Evolutionary conservation across 2,113 vertebrate species (phyloP), one percentile per base, ranked within the genome.

Genomic region (Narcine bancroftii): DNA sequence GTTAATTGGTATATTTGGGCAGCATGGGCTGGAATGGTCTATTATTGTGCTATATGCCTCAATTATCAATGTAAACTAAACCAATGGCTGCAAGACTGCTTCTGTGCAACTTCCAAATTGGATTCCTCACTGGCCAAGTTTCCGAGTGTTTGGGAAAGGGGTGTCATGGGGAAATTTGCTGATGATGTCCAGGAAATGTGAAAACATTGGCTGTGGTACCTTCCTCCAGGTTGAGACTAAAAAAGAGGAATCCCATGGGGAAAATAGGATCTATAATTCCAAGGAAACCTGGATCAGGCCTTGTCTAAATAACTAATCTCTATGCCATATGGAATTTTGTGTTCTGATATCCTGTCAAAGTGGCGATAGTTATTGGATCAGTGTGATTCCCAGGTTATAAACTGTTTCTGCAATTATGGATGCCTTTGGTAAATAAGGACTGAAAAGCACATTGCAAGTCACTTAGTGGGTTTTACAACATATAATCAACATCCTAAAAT

Each of bases 371-470:
- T 2, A 45, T 15, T 29, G 42, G 15, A 19, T 21, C 5, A n/a
- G 50, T 60, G 6, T 60, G 26, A 29, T 29, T 81, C 3, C 1
- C 29, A 85, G 53, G 15, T n/a, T 87, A 63, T 24, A 50, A 72
- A 92, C 93, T 94, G 91, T 4, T 75, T 93, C 87, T 92, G 73
- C 76, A 72, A 76, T 87, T 77, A 65, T 87, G 69, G 93, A 94
- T n/a, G 92, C 94, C 91, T 93, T 42, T 79, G 92, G 92, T 92
- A 65, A 93, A 89, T 93, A 50, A 77, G 85, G 1, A 73, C 87
- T 93, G 93, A 91, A 83, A 93, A 92, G 92, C 92, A 93, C 93
- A 69, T 87, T 56, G 50, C n/a, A 2, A 17, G 15, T 85, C 29
- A 60, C 6, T 53, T 83, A n/a, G 10, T 81, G 9, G 24, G 26